Conservation (phyloP, 1,140 invertebrate genomes). For the Streblospio benedicti region DNA sequence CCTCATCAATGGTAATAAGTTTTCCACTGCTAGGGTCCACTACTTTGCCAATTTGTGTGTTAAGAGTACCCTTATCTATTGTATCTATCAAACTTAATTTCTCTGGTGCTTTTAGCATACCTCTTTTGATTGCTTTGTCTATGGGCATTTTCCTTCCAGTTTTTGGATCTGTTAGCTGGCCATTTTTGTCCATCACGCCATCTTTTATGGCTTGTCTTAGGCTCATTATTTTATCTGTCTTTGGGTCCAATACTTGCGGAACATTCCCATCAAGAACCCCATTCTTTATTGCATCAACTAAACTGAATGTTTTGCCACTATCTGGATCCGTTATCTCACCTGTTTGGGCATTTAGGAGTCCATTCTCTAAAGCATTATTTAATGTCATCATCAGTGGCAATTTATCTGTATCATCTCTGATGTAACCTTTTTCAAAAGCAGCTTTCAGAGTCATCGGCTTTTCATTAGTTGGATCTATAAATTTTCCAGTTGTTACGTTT, state of each 20-base stretch:
- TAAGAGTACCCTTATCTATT: no score
- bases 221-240: conserved; percentile 26
- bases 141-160: conserved; percentile 48
- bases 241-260: conserved; percentile 32
- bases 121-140: conserved; percentile 58
- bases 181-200: conserved; percentile 25
- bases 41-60: no score
- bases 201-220: conserved; percentile 35
- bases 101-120: no score
- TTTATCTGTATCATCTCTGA: conserved; percentile 30
- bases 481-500: conserved; percentile 7
- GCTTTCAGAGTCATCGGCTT: conserved; percentile 15
- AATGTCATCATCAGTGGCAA: no score
- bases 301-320: conserved; percentile 62
- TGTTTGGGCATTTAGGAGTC: not conserved
- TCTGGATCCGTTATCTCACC: conserved; percentile 61
- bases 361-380: not conserved
- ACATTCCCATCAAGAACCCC: conserved; percentile 53
- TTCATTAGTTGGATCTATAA: conserved; percentile 53
- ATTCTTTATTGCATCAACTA: conserved; percentile 62
- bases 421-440: conserved; percentile 18
- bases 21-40: conserved; percentile 16
- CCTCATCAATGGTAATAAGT: conserved; percentile 54
- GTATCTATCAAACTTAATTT: no score
- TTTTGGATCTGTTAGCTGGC: conserved; percentile 20